Evolutionary conservation across 1,140 invertebrate species (phyloP).

Genomic region (Ceratitis capitata): DNA sequence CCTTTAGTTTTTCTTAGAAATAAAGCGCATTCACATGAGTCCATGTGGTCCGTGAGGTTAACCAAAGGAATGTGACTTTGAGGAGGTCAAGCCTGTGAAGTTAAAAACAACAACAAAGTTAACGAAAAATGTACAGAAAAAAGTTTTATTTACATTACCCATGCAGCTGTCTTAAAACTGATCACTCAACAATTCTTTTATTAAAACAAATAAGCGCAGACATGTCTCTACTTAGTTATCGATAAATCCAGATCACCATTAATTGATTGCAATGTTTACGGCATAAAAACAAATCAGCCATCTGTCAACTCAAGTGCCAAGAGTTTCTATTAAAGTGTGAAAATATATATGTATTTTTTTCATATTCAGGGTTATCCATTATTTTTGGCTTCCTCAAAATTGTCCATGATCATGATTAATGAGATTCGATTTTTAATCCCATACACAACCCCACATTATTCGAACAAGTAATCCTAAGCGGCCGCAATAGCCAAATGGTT

Average conservation of each 20-base stretch:
- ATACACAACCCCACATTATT: too few relatives aligned
- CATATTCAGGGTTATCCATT: too few relatives aligned
- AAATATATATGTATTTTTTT: too few relatives aligned
- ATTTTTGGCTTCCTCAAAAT: too few relatives aligned
- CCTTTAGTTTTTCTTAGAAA: background rate
- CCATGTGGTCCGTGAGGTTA: too few relatives aligned
- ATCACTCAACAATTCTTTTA: background rate
- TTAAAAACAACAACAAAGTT: background rate
- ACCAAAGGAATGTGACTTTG: constrained; percentile 15
- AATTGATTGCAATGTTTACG: background rate
- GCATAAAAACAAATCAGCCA: background rate
- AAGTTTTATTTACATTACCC: background rate
- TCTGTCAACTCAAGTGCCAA: constrained; percentile 5
- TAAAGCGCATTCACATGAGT: background rate
- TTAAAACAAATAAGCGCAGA: background rate
- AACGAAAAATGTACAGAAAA: background rate
- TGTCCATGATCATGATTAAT: too few relatives aligned
- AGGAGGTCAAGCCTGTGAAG: constrained; percentile 3
- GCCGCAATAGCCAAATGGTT: too few relatives aligned
- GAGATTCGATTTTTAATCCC: too few relatives aligned
- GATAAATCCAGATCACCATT: background rate
- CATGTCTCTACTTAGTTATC: background rate
- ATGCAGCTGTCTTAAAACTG: background rate
- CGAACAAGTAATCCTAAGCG: too few relatives aligned
- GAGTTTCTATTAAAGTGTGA: too few relatives aligned